Percentiles rank a stretch among this genome's conserved stretches.
phyloP scores from a whole-genome alignment of 2,888 invertebrate species.

The Liposcelis brunnea region DNA sequence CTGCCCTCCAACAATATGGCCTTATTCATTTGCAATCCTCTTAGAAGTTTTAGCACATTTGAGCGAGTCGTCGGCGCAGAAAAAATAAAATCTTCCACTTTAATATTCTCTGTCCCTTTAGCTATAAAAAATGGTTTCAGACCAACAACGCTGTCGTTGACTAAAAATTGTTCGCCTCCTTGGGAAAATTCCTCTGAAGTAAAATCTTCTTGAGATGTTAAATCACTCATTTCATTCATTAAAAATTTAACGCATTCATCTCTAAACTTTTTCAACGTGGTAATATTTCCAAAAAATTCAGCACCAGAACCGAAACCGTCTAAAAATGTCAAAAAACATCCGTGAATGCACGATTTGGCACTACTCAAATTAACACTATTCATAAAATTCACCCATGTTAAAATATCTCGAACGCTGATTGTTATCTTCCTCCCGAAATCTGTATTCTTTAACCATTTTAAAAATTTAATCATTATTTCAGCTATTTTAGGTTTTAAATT shows the following conservation, averaged over 20 bases:
- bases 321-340: conserved; percentile 77
- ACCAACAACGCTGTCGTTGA: background rate
- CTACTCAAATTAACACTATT: conserved; percentile 41
- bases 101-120: background rate
- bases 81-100: conserved; percentile 42
- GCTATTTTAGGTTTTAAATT: conserved; percentile 31
- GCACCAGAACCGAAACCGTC: conserved; percentile 74
- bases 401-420: conserved; percentile 77
- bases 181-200: too few relatives aligned
- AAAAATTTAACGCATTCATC: conserved; percentile 38
- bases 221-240: conserved; percentile 33
- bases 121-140: conserved; percentile 2
- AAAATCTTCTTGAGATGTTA: conserved; percentile 6
- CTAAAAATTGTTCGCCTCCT: too few relatives aligned
- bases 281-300: background rate
- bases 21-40: conserved; percentile 67
- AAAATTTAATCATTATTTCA: conserved; percentile 56
- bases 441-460: conserved; percentile 50
- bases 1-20: conserved; percentile 91
- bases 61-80: conserved; percentile 58
- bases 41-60: conserved; percentile 68
- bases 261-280: conserved; percentile 24
- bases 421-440: conserved; percentile 38
- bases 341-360: conserved; percentile 65
- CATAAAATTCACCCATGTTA: conserved; percentile 85